phyloP scores from a whole-genome alignment of 2,888 invertebrate species.

The Sialis fuliginosa region DNA sequence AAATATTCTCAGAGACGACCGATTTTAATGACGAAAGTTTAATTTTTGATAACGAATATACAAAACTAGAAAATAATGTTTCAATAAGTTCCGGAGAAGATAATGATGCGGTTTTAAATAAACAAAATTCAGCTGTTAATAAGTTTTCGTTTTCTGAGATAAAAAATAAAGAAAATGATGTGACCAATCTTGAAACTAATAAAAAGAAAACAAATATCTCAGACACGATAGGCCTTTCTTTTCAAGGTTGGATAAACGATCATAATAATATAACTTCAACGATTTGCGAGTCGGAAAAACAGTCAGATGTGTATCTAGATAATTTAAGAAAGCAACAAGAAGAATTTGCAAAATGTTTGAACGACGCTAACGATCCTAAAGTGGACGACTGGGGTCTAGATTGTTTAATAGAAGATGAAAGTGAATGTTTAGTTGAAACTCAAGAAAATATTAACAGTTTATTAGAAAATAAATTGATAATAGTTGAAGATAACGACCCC shows the following conservation, averaged over 20 bases:
- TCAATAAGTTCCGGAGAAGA: too few species aligned
- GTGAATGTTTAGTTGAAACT: background rate
- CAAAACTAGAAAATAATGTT: too few species aligned
- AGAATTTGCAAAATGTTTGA: slow-evolving; percentile 10
- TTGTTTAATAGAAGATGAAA: slow-evolving; percentile 12
- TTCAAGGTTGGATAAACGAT: slow-evolving; percentile 12
- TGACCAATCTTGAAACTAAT: background rate
- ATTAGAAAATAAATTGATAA: background rate
- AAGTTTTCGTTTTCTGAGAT: background rate
- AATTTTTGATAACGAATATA: too few species aligned
- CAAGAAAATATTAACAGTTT: background rate
- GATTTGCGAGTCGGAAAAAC: slow-evolving; percentile 8
- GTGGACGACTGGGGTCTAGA: slow-evolving; percentile 14
- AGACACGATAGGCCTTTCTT: background rate
- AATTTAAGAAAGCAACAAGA: slow-evolving; percentile 10
- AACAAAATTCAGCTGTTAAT: background rate
- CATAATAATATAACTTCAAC: slow-evolving; percentile 4
- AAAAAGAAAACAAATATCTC: background rate
- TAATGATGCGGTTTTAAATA: too few species aligned
- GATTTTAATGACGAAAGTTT: too few species aligned
- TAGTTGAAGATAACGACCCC: background rate
- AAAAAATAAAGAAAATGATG: background rate
- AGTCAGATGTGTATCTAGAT: slow-evolving; percentile 9
- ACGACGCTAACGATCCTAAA: slow-evolving; percentile 7
- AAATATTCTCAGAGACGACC: too few species aligned